Evolutionary conservation across 2,888 invertebrate genomes (phyloP), one percentile per base, ranked within the genome.

Genomic region (Leptodirus hochenwartii): DNA sequence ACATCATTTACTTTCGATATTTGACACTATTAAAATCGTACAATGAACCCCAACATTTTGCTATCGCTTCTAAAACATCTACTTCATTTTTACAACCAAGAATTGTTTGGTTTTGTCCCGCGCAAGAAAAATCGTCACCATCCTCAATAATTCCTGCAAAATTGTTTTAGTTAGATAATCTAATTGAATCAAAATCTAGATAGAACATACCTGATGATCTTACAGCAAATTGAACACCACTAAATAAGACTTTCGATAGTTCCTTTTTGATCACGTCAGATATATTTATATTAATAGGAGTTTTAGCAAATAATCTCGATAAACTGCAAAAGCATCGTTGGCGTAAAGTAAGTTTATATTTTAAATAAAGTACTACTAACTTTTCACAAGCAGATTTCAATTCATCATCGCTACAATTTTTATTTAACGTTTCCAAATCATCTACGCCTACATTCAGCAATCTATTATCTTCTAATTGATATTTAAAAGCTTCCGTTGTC

Each of bases 101-200:
- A 35, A 72, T 66, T 0, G 81, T 81, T 34, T 74, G 72, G 54
- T 85, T 79, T 56, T 87, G 85, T 1, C 85, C 85, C 1, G 85
- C 85, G 3, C 79, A 74, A 1, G 82, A 84, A 8, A 78, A 55
- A 27, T 78, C 78, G 34, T 72, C 69, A 5, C 75, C 70, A 50
- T 87, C 85, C 56, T 87, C 87, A 4, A 75, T 75, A 24, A 78
- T 64, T 9, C 76, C 81, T 38, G 62, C 59, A 22, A n/a, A n/a
- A n/a, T n/a, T n/a, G n/a, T n/a, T 17, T 6, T 5, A 28, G 4
- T 14, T 30, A 15, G 3, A 10, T 15, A 17, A 13, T 27, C 20
- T n/a, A n/a, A n/a, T n/a, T n/a, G n/a, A n/a, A 14, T 20, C 12
- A 29, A 32, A 29, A 16, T 31, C 31, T 2, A 15, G 26, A 28